Base-by-base conservation (phyloP, 2,797 vertebrate genomes). In the Philypnodon macrostomus region DNA sequence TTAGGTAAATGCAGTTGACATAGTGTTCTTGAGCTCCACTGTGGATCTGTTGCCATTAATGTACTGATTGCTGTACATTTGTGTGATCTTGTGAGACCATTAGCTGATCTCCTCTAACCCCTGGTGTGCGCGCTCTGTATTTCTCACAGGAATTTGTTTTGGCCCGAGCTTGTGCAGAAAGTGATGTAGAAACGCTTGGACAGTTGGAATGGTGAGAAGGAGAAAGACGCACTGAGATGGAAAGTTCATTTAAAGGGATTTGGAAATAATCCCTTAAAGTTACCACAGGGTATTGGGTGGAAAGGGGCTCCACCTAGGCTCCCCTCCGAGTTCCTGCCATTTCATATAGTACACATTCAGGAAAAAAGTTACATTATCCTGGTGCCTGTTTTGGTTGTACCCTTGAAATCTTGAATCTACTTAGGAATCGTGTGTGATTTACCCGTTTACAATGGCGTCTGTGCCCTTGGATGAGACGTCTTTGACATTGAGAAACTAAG, bases 241-340 rank as follows among this genome's bases (percentile, higher is more conserved):
- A 90, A 89, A 88, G 86, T 85, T 88, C 76, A 85, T 82, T 85
- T 87, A 73, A 84, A 85, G 80, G 85, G 87, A 89, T 90, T 90
- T 88, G 65, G 68, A 84, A 83, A 79, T 87, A 88, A 90, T 87
- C 86, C 84, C 79, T 83, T 75, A 62, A 86, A 85, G 79, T 90
- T 86, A 86, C 83, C 82, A 81, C 82, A 85, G 78, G 71, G 74
- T 85, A 78, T 83, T 85, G 42, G 54, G 73, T 26, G 71, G 74
- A 68, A 80, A 72, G 64, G 80, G 71, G 63, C 63, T 74, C 65
- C 76, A 67, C 66, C 68, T 75, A 49, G 52, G 54, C 72, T 56
- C 72, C 79, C 69, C 72, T 56, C 71, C 40, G 67, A 27, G 60
- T 30, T 54, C 23, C 37, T 33, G 70, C 70, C 53, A 34, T 50